Evolutionary conservation across 2,797 vertebrate genomes (phyloP).

Genomic region (Cryptoblepharus egeriae): DNA sequence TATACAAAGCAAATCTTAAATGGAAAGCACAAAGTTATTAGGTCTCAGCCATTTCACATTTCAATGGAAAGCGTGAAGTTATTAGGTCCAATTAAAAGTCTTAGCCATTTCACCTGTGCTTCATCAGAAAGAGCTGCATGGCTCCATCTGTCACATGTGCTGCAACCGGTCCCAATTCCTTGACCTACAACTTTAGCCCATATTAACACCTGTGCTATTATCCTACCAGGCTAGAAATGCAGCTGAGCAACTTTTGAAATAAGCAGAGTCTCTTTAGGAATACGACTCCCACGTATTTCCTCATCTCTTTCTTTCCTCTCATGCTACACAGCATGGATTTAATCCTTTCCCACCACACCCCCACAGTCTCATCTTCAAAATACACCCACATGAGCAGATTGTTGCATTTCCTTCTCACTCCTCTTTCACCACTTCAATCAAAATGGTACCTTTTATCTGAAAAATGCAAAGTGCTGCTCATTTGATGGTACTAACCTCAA

Average conservation of each 20-base stretch:
- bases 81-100: too few species aligned
- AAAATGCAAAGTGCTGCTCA: neutral
- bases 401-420: neutral
- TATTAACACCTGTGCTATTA: neutral
- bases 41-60: too few species aligned
- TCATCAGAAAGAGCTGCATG: too few species aligned
- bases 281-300: neutral
- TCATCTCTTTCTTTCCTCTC: neutral
- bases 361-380: neutral
- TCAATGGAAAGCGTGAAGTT: too few species aligned
- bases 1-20: neutral
- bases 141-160: too few species aligned
- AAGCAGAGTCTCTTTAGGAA: too few species aligned
- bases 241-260: neutral
- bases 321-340: neutral
- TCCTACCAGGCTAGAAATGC: too few species aligned
- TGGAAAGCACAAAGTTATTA: too few species aligned
- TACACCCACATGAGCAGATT: neutral
- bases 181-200: neutral
- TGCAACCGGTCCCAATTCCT: neutral
- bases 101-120: too few species aligned
- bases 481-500: neutral
- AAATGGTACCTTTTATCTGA: neutral
- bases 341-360: neutral
- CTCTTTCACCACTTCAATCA: neutral